Evolutionary conservation across 2,797 vertebrate genomes (phyloP).

Genomic region (Nothura maculosa): DNA sequence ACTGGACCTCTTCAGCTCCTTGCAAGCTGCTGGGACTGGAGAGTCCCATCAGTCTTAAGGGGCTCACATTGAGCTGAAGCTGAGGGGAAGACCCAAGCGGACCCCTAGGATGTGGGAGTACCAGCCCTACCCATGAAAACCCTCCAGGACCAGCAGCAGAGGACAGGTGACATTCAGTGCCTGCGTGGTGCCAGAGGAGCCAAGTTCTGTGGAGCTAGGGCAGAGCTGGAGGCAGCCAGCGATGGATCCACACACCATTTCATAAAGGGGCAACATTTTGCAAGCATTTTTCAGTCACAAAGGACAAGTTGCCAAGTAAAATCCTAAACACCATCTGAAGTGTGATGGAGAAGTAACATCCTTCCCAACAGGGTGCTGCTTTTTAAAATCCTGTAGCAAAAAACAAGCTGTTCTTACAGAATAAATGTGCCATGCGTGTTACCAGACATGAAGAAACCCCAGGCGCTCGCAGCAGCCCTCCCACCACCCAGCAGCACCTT

Average conservation of each 20-base stretch:
- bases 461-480: not conserved
- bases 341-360: not conserved
- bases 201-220: not conserved
- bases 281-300: not conserved
- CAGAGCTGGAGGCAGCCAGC: not conserved
- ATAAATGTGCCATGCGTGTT: not conserved
- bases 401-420: not conserved
- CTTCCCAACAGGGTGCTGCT: not conserved
- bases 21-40: not conserved
- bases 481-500: not conserved
- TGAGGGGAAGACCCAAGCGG: not conserved
- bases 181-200: no score
- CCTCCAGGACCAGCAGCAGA: not conserved
- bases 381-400: not conserved
- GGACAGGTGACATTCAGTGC: not conserved
- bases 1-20: not conserved
- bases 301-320: not conserved
- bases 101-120: fast-evolving
- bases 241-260: not conserved
- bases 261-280: not conserved
- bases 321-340: not conserved
- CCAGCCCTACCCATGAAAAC: no score
- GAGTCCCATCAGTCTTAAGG: not conserved
- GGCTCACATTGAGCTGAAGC: not conserved
- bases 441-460: not conserved